Evolutionary conservation across 1,140 invertebrate genomes (phyloP).

Genomic region (Melitaea cinxia): DNA sequence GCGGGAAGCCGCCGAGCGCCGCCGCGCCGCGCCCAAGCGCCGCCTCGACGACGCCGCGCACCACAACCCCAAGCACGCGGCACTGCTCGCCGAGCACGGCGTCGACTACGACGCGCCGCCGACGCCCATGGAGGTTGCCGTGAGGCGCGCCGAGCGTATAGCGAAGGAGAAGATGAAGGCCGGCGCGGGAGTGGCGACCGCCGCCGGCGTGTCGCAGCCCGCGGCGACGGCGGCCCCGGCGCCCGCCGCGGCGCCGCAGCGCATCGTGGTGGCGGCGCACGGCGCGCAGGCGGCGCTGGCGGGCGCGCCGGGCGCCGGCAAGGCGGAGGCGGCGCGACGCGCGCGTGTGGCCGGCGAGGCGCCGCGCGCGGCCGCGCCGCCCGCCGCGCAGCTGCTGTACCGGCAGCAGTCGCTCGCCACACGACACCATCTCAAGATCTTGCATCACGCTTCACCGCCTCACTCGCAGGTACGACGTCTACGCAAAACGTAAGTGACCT

Average conservation of each 20-base stretch:
- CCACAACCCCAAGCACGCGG: slow-evolving; percentile 93
- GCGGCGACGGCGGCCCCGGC: slow-evolving; percentile 16
- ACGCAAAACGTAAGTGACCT: too few species aligned
- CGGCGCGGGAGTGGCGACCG: slow-evolving; percentile 47
- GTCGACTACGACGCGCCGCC: slow-evolving; percentile 94
- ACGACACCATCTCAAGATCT: slow-evolving; percentile 64
- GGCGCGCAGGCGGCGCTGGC: slow-evolving; percentile 34
- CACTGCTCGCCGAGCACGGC: slow-evolving; percentile 90
- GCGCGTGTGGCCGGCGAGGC: slow-evolving; percentile 22
- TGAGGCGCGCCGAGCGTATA: slow-evolving; percentile 91
- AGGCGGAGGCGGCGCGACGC: slow-evolving; percentile 32
- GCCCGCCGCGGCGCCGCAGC: slow-evolving; percentile 56
- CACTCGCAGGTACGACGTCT: slow-evolving; percentile 44
- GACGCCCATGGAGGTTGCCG: slow-evolving; percentile 92
- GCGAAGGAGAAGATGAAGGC: slow-evolving; percentile 88
- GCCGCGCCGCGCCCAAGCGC: slow-evolving; percentile 88
- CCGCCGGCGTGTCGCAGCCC: slow-evolving; percentile 21
- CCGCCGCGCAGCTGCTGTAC: slow-evolving; percentile 29
- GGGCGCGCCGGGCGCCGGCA: slow-evolving; percentile 17
- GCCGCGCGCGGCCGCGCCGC: slow-evolving; percentile 39
- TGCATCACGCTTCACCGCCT: slow-evolving; percentile 50
- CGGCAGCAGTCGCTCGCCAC: slow-evolving; percentile 42
- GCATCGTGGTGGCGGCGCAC: slow-evolving; percentile 79
- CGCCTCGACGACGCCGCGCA: slow-evolving; percentile 86
- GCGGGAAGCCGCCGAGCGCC: slow-evolving; percentile 86